Base-by-base conservation (phyloP, 1,140 invertebrate genomes). In the Rhizoglyphus robini region DNA sequence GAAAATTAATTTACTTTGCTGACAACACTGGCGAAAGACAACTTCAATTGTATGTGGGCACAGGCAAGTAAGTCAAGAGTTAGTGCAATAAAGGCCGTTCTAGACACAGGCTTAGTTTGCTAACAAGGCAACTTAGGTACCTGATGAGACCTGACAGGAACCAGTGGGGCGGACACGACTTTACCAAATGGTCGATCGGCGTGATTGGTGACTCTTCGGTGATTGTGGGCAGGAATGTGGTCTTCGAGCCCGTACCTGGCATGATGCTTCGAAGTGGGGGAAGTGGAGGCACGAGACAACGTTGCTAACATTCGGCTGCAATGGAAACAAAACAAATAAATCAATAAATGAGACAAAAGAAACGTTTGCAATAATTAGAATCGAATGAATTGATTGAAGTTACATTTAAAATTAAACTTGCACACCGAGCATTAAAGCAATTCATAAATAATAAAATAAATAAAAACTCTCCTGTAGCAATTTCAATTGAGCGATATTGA, bases 211-310 rank as follows among this genome's bases (percentile, higher is more conserved):
- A 60, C 46, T 67, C 65, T 34, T 67, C 65, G 29, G 15, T 67
- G 29, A 67, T 67, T 8, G 58, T 32, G 34, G 65, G 65, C 54
- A 67, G 27, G 47, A 67, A 67, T 51, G 65, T 49, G 23, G 59
- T 51, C 65, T 63, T 41, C 34, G 65, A 46, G n/a, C 2, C 15
- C 15, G 13, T 23, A 8, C 23, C 15, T 38, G 58, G 58, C 58
- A 60, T 60, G n/a, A 64, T 49, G 38, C 63, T 64, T 41, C 66
- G 47, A 8, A 67, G 23, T 31, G 66, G 66, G 20, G 66, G 66
- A 15, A 67, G n/a, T 46, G 66, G 66, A 29, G 66, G 66, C 30
- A 67, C 46, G 5, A 64, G 61, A 3, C 61, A n/a, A n/a, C 61
- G 20, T 29, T 36, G 23, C 25, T 15, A 38, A 15, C 15, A 36